A percentile compares a stretch with the other conserved stretches of the same genome.
Evolutionary conservation across 1,140 invertebrate genomes (phyloP).

Genomic region (Oreohelix idahoensis): DNA sequence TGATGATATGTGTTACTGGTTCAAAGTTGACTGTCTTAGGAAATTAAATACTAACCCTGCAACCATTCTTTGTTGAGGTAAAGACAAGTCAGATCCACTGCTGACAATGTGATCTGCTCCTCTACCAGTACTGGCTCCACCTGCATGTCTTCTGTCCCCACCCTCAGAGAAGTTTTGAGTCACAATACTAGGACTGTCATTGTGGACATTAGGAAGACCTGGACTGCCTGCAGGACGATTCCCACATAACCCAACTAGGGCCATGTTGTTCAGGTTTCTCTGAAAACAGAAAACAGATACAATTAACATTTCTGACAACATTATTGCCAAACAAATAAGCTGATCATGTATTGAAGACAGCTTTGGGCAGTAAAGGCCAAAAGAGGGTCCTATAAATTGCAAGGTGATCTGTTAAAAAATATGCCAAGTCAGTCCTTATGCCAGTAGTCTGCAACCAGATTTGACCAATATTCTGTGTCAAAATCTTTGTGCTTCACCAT

Average conservation of each 20-base stretch:
- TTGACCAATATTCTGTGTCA: too few species aligned
- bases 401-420: too few species aligned
- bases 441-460: too few species aligned
- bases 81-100: background rate
- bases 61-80: background rate
- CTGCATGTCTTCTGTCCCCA: background rate
- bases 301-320: too few species aligned
- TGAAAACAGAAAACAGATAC: background rate
- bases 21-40: background rate
- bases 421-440: too few species aligned
- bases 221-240: background rate
- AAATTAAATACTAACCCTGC: conserved; percentile 1
- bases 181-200: background rate
- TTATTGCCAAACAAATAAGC: too few species aligned
- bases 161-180: background rate
- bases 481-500: too few species aligned
- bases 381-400: too few species aligned
- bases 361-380: too few species aligned
- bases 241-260: background rate
- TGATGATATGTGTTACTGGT: background rate
- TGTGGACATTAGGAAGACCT: background rate
- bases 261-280: background rate
- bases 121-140: background rate
- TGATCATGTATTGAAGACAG: too few species aligned
- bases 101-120: conserved; percentile 16